Conservation (phyloP, 2,797 vertebrate species). For the Helostoma temminkii region DNA sequence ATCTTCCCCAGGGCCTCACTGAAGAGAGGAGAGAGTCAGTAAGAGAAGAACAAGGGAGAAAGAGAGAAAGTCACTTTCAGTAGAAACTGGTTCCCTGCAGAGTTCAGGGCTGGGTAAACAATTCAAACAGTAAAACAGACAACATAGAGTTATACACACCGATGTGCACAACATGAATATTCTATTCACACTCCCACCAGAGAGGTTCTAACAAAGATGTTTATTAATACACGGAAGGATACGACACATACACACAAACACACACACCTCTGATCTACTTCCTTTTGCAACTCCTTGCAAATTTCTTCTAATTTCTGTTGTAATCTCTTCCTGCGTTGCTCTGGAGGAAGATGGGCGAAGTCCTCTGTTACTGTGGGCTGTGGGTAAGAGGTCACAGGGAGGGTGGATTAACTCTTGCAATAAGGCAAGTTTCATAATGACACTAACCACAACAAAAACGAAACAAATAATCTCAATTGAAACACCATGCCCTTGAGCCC, state of each 20-base stretch:
- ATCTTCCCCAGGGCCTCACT: constrained; percentile 94
- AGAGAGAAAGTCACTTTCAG: constrained; percentile 57
- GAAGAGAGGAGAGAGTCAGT: constrained; percentile 26
- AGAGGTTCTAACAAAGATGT: constrained; percentile 46
- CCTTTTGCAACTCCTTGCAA: constrained; percentile 90
- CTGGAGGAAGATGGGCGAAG: constrained; percentile 90
- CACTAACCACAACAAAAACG: neutral
- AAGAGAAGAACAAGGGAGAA: constrained; percentile 24
- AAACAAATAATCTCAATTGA: constrained; percentile 1
- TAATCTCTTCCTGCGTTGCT: constrained; percentile 91
- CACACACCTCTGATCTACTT: constrained; percentile 91
- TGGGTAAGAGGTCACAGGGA: constrained; percentile 51
- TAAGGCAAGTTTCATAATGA: constrained; percentile 13
- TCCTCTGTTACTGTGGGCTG: constrained; percentile 89
- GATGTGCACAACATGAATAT: constrained; percentile 61
- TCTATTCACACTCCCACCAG: constrained; percentile 42
- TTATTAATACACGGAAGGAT: constrained; percentile 52
- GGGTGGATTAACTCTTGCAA: constrained; percentile 28
- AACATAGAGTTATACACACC: constrained; percentile 35
- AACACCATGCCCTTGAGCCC: constrained; percentile 21
- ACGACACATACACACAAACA: constrained; percentile 32
- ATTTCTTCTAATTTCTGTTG: constrained; percentile 91
- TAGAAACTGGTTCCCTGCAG: constrained; percentile 58
- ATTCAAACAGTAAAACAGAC: constrained; percentile 53
- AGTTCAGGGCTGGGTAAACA: constrained; percentile 68